These are phyloP conservation scores for Drosophila quinaria DNA, from an alignment of 2,888 invertebrate genomes.

Conservation along the genomic window DNA sequence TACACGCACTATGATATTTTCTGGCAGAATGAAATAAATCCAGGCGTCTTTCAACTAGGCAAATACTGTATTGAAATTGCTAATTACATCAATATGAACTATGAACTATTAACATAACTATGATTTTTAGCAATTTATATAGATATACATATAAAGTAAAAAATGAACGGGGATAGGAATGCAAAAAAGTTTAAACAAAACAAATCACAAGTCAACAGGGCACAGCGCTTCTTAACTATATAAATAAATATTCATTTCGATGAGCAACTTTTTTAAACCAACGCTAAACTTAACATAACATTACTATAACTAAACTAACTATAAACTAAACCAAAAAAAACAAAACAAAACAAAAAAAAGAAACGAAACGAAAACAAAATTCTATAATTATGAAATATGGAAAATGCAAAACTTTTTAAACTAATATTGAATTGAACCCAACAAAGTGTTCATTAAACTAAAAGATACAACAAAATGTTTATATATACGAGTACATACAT, in stretches of 20 bases:
- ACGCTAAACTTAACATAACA: conserved; percentile 63
- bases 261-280: conserved; percentile 73
- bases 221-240: conserved; percentile 79
- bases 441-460: conserved; percentile 84
- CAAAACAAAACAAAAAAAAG: conserved; percentile 26
- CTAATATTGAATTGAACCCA: conserved; percentile 84
- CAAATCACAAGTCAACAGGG: conserved; percentile 77
- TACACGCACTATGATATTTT: conserved; percentile 12
- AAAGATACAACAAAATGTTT: conserved; percentile 51
- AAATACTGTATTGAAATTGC: conserved; percentile 59
- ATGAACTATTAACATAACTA: conserved; percentile 59
- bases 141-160: conserved; percentile 16
- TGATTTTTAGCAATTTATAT: conserved; percentile 74
- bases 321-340: conserved; percentile 40
- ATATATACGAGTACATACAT: conserved; percentile 27
- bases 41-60: conserved; percentile 72
- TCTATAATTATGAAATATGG: conserved; percentile 50
- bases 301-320: conserved; percentile 49
- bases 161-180: conserved; percentile 22
- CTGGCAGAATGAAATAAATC: conserved; percentile 59
- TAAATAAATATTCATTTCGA: conserved; percentile 55
- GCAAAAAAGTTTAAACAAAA: conserved; percentile 16
- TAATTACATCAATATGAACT: conserved; percentile 46
- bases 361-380: conserved; percentile 35
- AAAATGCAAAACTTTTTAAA: conserved; percentile 69